These are phyloP conservation scores for Apteryx owenii DNA, from an alignment of 2,113 vertebrate genomes.

Conservation along the genomic window DNA sequence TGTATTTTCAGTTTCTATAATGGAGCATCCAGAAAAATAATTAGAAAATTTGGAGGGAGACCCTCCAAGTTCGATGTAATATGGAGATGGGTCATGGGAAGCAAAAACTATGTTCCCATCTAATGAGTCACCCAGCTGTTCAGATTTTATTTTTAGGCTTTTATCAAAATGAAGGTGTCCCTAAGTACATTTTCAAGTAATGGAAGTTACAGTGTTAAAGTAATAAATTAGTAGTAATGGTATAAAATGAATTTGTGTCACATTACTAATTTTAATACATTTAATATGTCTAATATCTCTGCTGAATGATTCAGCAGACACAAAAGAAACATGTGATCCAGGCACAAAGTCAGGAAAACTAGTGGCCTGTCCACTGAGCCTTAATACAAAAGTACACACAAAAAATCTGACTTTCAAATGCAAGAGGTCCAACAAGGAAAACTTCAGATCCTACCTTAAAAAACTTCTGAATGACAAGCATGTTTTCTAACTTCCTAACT, in stretches of 20 bases:
- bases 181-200: background rate
- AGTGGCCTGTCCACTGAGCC: background rate
- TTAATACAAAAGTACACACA: background rate
- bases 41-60: background rate
- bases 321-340: background rate
- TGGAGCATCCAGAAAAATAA: background rate
- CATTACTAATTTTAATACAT: background rate
- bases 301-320: background rate
- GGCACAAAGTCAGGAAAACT: background rate
- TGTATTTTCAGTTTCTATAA: background rate
- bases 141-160: background rate
- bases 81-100: background rate
- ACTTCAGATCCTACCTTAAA: background rate
- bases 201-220: background rate
- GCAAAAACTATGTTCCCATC: background rate
- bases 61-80: background rate
- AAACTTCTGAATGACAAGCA: background rate
- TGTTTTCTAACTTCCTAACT: background rate
- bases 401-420: background rate
- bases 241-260: background rate
- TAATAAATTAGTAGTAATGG: background rate
- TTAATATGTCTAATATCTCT: background rate
- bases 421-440: background rate
- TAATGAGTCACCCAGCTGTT: background rate
- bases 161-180: background rate